Evolutionary conservation across 2,888 invertebrate species (phyloP).

Genomic region (Athetis lepigone): DNA sequence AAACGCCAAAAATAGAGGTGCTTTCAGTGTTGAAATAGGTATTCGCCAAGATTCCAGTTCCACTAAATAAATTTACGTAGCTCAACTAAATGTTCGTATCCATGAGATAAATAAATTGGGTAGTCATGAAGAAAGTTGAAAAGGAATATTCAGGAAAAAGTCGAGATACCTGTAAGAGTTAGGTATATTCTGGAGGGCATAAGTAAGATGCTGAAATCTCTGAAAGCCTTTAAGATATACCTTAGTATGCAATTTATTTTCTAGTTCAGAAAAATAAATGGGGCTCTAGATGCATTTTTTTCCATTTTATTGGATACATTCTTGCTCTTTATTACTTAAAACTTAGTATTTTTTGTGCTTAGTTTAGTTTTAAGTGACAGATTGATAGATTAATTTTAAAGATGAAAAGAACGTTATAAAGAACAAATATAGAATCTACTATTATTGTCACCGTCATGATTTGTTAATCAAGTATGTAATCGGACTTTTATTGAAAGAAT

Average conservation of each 20-base stretch:
- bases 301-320: not conserved
- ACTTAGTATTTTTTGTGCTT: no score
- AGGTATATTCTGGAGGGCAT: constrained; percentile 18
- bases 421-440: constrained; percentile 8
- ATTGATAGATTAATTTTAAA: not conserved
- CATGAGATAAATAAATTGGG: constrained; percentile 6
- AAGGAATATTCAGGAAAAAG: constrained; percentile 15
- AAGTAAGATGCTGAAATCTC: constrained; percentile 19
- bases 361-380: not conserved
- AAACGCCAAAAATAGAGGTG: not conserved
- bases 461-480: constrained; percentile 55
- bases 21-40: not conserved
- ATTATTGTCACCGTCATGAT: constrained; percentile 16
- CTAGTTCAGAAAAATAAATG: constrained; percentile 3
- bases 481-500: constrained; percentile 46
- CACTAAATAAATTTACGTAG: constrained; percentile 7
- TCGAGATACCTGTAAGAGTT: constrained; percentile 7
- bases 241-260: constrained; percentile 28
- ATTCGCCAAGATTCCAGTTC: not conserved
- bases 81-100: constrained; percentile 1
- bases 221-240: constrained; percentile 32
- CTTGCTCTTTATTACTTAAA: not conserved
- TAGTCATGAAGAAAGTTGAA: constrained; percentile 31
- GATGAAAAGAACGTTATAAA: not conserved
- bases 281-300: constrained; percentile 3